phyloP scores from a whole-genome alignment of 2,113 vertebrate species.

The Tricholaema leucomelas region DNA sequence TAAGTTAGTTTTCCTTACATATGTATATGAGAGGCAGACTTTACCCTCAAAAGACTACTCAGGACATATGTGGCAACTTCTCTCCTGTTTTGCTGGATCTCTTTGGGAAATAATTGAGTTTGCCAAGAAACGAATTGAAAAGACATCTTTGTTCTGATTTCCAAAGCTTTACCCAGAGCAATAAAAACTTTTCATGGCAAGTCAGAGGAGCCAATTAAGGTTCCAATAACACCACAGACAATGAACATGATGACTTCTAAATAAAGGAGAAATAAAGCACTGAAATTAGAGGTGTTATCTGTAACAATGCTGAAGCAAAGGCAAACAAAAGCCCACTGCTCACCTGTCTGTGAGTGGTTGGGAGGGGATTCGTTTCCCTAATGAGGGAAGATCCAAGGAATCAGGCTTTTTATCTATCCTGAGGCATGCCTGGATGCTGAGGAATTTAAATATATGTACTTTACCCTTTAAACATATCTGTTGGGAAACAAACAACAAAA shows the following conservation, averaged over 20 bases:
- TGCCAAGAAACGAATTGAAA: neutral
- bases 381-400: conserved; percentile 91
- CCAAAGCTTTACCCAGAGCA: neutral
- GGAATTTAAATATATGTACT: conserved; percentile 98
- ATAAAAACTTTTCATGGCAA: neutral
- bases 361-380: conserved; percentile 89
- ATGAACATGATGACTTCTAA: neutral
- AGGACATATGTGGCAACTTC: neutral
- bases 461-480: conserved; percentile 98
- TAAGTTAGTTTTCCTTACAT: no score
- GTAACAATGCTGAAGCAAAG: neutral
- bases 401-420: conserved; percentile 96
- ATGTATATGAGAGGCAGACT: no score
- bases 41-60: neutral
- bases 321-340: neutral
- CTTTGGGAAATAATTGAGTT: neutral
- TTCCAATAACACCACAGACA: neutral
- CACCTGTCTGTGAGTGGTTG: conserved; percentile 97
- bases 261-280: neutral
- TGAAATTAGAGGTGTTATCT: neutral
- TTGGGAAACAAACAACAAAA: conserved; percentile 38
- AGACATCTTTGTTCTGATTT: neutral
- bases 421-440: conserved; percentile 93
- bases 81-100: neutral
- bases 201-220: neutral